phyloP scores from a whole-genome alignment of 2,888 invertebrate genomes.

The Dascillus cervinus region DNA sequence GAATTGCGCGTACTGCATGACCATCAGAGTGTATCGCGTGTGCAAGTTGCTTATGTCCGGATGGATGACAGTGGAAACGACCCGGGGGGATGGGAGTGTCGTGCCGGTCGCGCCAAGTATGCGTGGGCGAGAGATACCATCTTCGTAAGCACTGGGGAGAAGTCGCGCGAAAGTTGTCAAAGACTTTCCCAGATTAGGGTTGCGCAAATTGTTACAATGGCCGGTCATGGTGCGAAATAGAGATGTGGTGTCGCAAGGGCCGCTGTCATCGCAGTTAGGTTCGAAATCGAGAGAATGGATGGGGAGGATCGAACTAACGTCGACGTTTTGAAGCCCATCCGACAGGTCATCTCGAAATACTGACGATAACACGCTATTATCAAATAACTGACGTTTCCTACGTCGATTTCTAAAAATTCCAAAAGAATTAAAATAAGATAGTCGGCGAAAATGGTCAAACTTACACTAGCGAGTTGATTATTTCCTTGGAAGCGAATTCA shows the following conservation, averaged over 20 bases:
- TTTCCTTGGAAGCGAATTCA: constrained; percentile 81
- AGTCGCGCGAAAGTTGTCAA: constrained; percentile 78
- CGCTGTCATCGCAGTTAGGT: constrained; percentile 63
- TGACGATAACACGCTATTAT: constrained; percentile 52
- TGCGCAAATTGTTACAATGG: constrained; percentile 80
- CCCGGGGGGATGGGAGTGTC: constrained; percentile 75
- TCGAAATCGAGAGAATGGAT: constrained; percentile 56
- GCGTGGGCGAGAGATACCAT: constrained; percentile 76
- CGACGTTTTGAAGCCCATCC: constrained; percentile 71
- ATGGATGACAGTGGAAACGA: constrained; percentile 82
- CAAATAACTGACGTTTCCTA: constrained; percentile 68
- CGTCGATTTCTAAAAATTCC: constrained; percentile 43
- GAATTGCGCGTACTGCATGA: constrained; percentile 94
- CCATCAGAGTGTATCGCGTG: constrained; percentile 80
- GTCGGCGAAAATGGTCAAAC: no score
- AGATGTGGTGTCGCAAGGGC: constrained; percentile 62
- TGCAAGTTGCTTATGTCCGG: constrained; percentile 87
- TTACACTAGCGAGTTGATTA: constrained; percentile 57
- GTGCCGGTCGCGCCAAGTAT: constrained; percentile 65
- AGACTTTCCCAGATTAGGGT: constrained; percentile 75
- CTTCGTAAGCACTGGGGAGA: constrained; percentile 80
- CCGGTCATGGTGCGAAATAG: constrained; percentile 73
- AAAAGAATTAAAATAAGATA: constrained; percentile 1
- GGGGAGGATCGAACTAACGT: constrained; percentile 63
- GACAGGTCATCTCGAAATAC: constrained; percentile 60